Evolutionary conservation across 2,113 vertebrate species (phyloP).

Genomic region (Syngnathus floridae): DNA sequence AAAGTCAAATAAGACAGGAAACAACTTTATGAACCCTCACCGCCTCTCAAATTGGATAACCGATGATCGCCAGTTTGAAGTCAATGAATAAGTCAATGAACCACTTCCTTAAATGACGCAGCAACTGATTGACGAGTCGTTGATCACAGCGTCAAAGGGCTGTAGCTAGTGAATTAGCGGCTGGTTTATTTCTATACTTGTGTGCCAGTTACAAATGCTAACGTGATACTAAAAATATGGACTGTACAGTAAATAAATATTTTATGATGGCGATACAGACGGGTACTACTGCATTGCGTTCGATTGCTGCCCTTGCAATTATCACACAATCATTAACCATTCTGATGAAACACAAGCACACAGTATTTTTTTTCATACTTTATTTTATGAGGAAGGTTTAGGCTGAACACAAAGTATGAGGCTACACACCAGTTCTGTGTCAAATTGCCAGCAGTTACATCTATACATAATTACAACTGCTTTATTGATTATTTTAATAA

Average conservation of each 20-base stretch:
- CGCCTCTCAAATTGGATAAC: neutral
- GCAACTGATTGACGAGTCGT: neutral
- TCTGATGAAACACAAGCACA: neutral
- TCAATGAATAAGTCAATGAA: neutral
- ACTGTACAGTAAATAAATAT: too few species aligned
- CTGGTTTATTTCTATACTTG: too few species aligned
- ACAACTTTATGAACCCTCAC: neutral
- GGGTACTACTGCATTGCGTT: too few species aligned
- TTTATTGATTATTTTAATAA: neutral
- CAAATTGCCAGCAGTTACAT: neutral
- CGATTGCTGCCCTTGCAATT: too few species aligned
- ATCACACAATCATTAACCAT: neutral
- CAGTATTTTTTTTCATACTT: neutral
- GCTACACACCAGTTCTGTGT: neutral
- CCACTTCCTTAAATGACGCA: neutral
- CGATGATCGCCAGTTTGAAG: neutral
- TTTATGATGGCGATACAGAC: too few species aligned
- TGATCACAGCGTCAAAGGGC: too few species aligned
- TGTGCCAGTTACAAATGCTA: too few species aligned
- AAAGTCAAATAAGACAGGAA: neutral
- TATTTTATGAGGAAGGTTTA: neutral
- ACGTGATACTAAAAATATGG: too few species aligned
- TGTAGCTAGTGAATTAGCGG: too few species aligned
- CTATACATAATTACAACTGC: neutral
- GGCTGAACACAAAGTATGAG: neutral